phyloP scores from a whole-genome alignment of 2,113 vertebrate species.

The Syngnathus floridae region DNA sequence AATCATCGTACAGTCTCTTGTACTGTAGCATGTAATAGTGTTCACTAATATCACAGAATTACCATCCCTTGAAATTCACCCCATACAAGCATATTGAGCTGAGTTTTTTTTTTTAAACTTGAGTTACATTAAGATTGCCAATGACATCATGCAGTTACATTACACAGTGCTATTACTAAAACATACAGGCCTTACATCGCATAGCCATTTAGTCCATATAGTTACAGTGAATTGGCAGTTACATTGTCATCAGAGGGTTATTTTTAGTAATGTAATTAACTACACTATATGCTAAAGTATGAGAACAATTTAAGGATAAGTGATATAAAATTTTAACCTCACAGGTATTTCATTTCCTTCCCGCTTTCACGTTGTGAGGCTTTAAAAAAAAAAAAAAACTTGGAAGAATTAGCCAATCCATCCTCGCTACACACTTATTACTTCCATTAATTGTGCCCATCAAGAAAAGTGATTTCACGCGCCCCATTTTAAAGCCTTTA shows the following conservation, averaged over 20 bases:
- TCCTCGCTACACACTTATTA: slow-evolving; percentile 11
- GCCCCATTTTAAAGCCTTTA: slow-evolving; percentile 16
- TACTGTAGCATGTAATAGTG: neutral
- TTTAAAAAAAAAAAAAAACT: neutral
- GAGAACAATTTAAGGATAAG: neutral
- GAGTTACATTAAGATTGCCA: too few relatives aligned
- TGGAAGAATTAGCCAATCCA: slow-evolving; percentile 7
- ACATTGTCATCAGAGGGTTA: neutral
- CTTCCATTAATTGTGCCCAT: slow-evolving; percentile 22
- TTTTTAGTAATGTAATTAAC: neutral
- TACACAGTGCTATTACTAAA: neutral
- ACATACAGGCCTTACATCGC: neutral
- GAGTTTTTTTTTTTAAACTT: too few relatives aligned
- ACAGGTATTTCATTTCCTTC: neutral
- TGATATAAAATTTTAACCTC: neutral
- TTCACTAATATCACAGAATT: too few relatives aligned
- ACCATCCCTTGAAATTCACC: too few relatives aligned
- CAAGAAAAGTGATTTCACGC: slow-evolving; percentile 31
- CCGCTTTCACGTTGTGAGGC: neutral
- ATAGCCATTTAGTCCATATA: neutral
- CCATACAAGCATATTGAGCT: too few relatives aligned
- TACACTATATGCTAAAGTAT: neutral
- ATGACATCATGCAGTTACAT: neutral
- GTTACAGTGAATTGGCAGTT: neutral
- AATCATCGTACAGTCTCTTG: neutral